Percentiles rank a stretch among this genome's conserved stretches.
Evolutionary conservation across 2,888 invertebrate species (phyloP).

Genomic region (Camponotus fellah): DNA sequence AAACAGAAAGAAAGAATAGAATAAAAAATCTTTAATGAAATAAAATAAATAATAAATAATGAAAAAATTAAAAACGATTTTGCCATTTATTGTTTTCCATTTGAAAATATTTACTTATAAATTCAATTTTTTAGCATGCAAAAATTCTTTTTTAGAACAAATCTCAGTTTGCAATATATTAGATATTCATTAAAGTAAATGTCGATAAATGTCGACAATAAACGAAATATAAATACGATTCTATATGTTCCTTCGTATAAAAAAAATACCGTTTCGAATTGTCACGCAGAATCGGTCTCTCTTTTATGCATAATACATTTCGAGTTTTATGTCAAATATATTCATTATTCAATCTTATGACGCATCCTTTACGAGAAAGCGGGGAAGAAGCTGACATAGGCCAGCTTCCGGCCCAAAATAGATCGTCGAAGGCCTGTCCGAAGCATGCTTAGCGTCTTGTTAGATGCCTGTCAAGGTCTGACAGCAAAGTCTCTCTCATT

Average conservation of each 20-base stretch:
- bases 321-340: slow-evolving; percentile 14
- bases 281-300: not conserved
- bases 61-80: not conserved
- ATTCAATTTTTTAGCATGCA: not conserved
- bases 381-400: not conserved
- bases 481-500: not conserved
- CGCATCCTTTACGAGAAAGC: not conserved
- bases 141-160: not conserved
- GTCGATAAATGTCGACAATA: not conserved
- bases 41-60: not conserved
- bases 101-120: not conserved
- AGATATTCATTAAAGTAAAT: not conserved
- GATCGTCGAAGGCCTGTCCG: slow-evolving; percentile 20
- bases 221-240: not conserved
- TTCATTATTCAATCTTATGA: not conserved
- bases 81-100: not conserved
- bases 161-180: not conserved
- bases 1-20: not conserved
- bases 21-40: not conserved
- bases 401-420: slow-evolving; percentile 35
- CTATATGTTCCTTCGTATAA: not conserved
- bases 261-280: not conserved
- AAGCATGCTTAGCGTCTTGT: slow-evolving; percentile 61
- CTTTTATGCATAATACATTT: not conserved
- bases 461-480: slow-evolving; percentile 53